Evolutionary conservation across 2,113 vertebrate species (phyloP).

Genomic region (Numenius arquata): DNA sequence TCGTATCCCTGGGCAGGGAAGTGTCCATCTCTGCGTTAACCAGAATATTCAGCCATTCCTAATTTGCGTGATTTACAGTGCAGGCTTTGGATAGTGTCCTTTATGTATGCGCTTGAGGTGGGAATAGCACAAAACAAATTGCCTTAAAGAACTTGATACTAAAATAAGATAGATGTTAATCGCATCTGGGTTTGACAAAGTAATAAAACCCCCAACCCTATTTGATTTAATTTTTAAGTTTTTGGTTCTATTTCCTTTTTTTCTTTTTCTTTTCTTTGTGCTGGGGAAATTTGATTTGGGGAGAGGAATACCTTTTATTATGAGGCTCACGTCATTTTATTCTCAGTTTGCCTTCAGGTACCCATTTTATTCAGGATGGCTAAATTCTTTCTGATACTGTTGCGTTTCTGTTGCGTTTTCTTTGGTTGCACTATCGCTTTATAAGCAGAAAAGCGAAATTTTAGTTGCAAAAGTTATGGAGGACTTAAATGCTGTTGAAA

Average conservation of each 20-base stretch:
- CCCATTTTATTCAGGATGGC: background rate
- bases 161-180: background rate
- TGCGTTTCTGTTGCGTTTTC: background rate
- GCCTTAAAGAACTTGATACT: background rate
- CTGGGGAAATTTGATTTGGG: background rate
- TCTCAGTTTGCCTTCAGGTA: background rate
- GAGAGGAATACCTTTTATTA: background rate
- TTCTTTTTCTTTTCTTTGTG: background rate
- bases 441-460: background rate
- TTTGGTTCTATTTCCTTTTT: background rate
- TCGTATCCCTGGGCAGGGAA: background rate
- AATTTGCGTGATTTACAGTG: background rate
- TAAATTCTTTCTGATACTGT: background rate
- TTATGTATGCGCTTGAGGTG: background rate
- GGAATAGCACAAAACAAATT: background rate
- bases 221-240: background rate
- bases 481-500: background rate
- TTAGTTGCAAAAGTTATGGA: background rate
- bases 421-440: background rate
- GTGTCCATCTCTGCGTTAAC: background rate
- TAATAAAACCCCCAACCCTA: background rate
- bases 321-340: background rate
- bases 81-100: background rate
- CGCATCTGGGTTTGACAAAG: background rate
- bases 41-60: background rate